Percentiles rank a stretch among this genome's conserved stretches.
Conservation (phyloP, 2,888 invertebrate genomes). For the Lithophane leautieri region DNA sequence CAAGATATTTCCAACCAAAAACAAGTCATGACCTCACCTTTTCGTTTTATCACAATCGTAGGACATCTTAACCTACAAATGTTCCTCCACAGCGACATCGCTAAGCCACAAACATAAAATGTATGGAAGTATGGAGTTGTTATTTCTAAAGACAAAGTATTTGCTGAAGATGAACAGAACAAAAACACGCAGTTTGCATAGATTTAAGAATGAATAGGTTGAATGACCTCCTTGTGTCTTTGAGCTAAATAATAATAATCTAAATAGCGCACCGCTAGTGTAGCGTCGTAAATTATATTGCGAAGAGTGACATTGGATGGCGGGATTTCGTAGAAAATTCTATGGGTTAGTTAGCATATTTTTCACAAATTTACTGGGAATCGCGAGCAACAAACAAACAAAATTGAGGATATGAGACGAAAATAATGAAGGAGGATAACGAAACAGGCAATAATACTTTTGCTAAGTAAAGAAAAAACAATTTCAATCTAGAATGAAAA, state of each 20-base stretch:
- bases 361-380: constrained; percentile 15
- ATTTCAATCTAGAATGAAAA: not conserved
- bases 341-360: not conserved
- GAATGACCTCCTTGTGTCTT: constrained; percentile 72
- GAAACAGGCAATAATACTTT: not conserved
- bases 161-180: constrained; percentile 34
- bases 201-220: constrained; percentile 75
- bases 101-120: constrained; percentile 42
- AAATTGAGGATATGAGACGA: not conserved
- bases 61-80: constrained; percentile 42
- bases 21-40: constrained; percentile 30
- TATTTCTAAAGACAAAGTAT: constrained; percentile 46
- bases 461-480: not conserved
- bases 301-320: constrained; percentile 59
- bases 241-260: constrained; percentile 69
- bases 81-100: constrained; percentile 3
- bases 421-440: constrained; percentile 2
- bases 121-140: constrained; percentile 8
- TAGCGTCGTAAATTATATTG: constrained; percentile 70
- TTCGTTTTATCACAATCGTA: constrained; percentile 31
- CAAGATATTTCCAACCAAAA: constrained; percentile 22
- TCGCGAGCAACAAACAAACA: not conserved
- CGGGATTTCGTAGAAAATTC: constrained; percentile 6
- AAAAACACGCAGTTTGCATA: constrained; percentile 39
- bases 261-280: constrained; percentile 59